Base-by-base conservation (phyloP, 1,140 invertebrate genomes). In the Diprion similis region DNA sequence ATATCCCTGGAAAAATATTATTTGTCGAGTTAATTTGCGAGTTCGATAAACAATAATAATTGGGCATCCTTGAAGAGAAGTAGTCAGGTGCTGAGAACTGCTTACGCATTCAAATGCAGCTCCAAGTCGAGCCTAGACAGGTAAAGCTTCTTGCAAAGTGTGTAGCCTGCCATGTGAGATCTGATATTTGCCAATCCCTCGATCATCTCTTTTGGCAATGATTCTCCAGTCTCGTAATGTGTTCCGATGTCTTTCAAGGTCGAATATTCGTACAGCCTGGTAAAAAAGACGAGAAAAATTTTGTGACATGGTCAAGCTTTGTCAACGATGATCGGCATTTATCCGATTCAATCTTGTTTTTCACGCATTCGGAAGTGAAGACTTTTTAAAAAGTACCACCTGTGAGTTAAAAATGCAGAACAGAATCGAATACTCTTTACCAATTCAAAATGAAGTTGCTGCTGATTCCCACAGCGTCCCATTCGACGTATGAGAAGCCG, bases 401-500 rank as follows among this genome's bases (percentile, higher is more conserved):
- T 37, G 24, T 6, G 24, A 37, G 8, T 13, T 6, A 45, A 73
- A 1, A 46, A 68, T 37, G 46, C 45, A 72, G 71, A 72, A 73
- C 18, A 70, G 59, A 8, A 18, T 15, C 47, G 48, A 65, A 11
- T 65, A 13, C 69, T 45, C 80, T 76, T 80, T 84, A 90, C 92
- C 95, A 97, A 83, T 95, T 92, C 13, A 90, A 90, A 91, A 98
- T 91, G 67, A 98, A 94, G 80, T 95, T 89, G 0, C 93, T 91
- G 66, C 93, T 93, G 0, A 97, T 91, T 81, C 94, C 92, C 0
- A 94, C 92, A 11, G 94, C 94, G 87, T 98, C 97, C 95, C 95
- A 97, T 87, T 98, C 97, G 0, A 98, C 90, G 83, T 96, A 96
- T 0, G 92, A 94, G 3, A 95, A 85, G 1, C 96, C 96, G 9